phyloP scores from a whole-genome alignment of 1,140 invertebrate genomes.

The Drosophila ogumai region DNA sequence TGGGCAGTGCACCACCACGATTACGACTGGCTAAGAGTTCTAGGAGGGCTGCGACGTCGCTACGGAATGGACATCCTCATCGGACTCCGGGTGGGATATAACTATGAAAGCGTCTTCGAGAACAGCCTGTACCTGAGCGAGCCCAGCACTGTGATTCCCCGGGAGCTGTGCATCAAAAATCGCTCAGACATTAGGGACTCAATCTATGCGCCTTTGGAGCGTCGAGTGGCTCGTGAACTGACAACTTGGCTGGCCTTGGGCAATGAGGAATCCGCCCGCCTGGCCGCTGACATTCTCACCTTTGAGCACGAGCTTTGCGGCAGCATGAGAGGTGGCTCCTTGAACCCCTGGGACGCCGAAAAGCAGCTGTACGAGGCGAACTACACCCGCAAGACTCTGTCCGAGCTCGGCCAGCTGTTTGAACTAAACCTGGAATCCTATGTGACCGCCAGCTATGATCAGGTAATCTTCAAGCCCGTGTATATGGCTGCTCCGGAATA shows the following conservation, averaged over 20 bases:
- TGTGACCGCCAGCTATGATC: slow-evolving; percentile 49
- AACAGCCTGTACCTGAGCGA: slow-evolving; percentile 94
- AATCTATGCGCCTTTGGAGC: slow-evolving; percentile 52
- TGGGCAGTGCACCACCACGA: slow-evolving; percentile 65
- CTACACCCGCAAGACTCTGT: slow-evolving; percentile 56
- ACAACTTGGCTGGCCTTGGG: slow-evolving; percentile 62
- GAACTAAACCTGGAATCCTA: slow-evolving; percentile 59
- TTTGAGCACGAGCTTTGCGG: slow-evolving; percentile 76
- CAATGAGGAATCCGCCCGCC: slow-evolving; percentile 48
- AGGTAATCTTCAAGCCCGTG: slow-evolving; percentile 58
- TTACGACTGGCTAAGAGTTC: slow-evolving; percentile 89
- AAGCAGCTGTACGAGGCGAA: slow-evolving; percentile 52
- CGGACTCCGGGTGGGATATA: slow-evolving; percentile 92
- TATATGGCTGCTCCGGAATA: slow-evolving; percentile 71
- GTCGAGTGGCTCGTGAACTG: slow-evolving; percentile 52
- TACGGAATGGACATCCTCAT: slow-evolving; percentile 93
- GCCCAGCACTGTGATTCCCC: slow-evolving; percentile 65
- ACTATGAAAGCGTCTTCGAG: slow-evolving; percentile 93
- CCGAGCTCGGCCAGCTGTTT: slow-evolving; percentile 41
- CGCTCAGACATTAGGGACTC: slow-evolving; percentile 38
- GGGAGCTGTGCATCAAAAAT: slow-evolving; percentile 52
- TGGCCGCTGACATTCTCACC: slow-evolving; percentile 64
- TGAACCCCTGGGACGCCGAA: slow-evolving; percentile 50
- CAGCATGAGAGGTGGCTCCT: slow-evolving; percentile 37
- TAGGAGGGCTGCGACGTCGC: slow-evolving; percentile 89